Evolutionary conservation across 2,888 invertebrate species (phyloP).

Genomic region (Erannis defoliaria): DNA sequence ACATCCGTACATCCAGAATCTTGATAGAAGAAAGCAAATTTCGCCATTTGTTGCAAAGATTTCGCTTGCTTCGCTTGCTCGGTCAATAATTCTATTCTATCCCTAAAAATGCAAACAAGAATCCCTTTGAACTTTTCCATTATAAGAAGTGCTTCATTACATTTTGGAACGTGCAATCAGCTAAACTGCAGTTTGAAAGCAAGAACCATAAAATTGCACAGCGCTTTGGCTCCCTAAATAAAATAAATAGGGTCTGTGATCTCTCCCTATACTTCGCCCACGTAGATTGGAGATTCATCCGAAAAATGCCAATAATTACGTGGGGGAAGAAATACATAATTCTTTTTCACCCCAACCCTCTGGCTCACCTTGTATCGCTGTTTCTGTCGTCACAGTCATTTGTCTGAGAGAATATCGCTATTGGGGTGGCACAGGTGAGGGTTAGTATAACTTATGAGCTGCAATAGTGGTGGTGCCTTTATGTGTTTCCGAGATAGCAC

Average conservation of each 20-base stretch:
- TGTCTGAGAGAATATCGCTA: slow-evolving; percentile 12
- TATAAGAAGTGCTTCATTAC: slow-evolving; percentile 1
- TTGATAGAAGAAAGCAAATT: too few relatives aligned
- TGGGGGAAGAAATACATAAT: slow-evolving; percentile 65
- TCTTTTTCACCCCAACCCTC: slow-evolving; percentile 61
- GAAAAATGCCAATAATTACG: slow-evolving; percentile 75
- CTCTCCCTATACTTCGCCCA: slow-evolving; percentile 45
- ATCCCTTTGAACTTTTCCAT: background rate
- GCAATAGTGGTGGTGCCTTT: slow-evolving; percentile 13
- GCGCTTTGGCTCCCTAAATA: slow-evolving; percentile 5
- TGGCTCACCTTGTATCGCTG: slow-evolving; percentile 29
- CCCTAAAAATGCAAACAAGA: background rate
- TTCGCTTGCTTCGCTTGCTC: too few relatives aligned
- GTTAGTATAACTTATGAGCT: slow-evolving; percentile 20
- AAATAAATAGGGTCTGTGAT: slow-evolving; percentile 23
- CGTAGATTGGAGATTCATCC: slow-evolving; percentile 67
- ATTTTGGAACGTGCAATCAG: slow-evolving; percentile 14
- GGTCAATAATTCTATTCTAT: too few relatives aligned
- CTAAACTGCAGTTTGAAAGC: slow-evolving; percentile 7
- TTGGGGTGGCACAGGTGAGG: slow-evolving; percentile 33
- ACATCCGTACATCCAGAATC: too few relatives aligned
- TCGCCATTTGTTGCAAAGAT: too few relatives aligned
- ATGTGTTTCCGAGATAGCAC: slow-evolving; percentile 5
- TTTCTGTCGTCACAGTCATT: slow-evolving; percentile 18
- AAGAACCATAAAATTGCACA: slow-evolving; percentile 22